These are phyloP conservation scores for Lagenorhynchus albirostris DNA, from an alignment of 2,113 vertebrate genomes.

Conservation along the genomic window DNA sequence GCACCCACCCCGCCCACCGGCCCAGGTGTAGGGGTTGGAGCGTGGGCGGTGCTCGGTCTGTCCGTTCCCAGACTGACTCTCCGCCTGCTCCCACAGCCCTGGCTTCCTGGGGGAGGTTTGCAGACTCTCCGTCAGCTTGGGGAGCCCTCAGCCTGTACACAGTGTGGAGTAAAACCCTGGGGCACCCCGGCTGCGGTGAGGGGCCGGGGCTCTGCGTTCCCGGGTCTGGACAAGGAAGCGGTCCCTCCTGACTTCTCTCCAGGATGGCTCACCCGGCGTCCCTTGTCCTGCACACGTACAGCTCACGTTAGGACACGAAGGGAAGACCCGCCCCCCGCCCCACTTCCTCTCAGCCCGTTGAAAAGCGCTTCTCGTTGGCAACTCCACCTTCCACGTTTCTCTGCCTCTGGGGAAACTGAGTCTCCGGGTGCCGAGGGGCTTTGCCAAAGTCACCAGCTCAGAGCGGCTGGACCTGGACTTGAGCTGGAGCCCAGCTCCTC, in stretches of 20 bases:
- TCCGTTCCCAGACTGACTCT: rapidly evolving
- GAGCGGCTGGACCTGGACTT: background rate
- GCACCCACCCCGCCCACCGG: rapidly evolving
- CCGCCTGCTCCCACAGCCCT: rapidly evolving
- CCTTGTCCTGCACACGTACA: rapidly evolving
- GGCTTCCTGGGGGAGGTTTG: background rate
- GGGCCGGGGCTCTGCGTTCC: background rate
- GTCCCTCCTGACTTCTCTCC: background rate
- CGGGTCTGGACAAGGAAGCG: rapidly evolving
- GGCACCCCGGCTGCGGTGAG: rapidly evolving
- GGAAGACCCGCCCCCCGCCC: rapidly evolving
- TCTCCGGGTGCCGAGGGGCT: background rate
- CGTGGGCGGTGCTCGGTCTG: rapidly evolving
- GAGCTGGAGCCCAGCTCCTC: rapidly evolving
- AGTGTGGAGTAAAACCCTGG: rapidly evolving
- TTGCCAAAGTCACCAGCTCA: background rate
- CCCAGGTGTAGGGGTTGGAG: background rate
- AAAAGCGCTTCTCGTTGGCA: rapidly evolving
- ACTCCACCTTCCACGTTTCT: rapidly evolving
- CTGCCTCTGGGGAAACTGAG: background rate
- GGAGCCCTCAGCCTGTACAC: background rate
- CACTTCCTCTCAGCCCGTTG: rapidly evolving
- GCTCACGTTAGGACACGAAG: rapidly evolving
- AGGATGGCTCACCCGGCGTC: rapidly evolving
- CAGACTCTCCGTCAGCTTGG: background rate